These are phyloP conservation scores for Microplitis mediator DNA, from an alignment of 1,140 invertebrate species.

Conservation along the genomic window DNA sequence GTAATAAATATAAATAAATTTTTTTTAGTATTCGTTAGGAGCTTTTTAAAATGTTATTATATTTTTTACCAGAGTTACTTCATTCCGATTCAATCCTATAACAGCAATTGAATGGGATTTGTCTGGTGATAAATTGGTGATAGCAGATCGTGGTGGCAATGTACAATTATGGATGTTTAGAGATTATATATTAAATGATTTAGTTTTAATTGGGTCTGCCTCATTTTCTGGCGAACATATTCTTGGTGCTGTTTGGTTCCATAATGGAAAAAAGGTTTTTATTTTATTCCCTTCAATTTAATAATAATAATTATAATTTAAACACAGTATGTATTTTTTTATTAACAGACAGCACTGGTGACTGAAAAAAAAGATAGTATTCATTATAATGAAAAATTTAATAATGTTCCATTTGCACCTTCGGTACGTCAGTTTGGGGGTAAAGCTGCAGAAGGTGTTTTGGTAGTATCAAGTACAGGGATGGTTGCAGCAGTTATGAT, in stretches of 20 bases:
- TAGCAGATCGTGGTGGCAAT: constrained; percentile 76
- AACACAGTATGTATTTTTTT: background rate
- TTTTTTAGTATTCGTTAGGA: background rate
- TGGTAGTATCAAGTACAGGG: constrained; percentile 84
- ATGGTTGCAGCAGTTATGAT: constrained; percentile 76
- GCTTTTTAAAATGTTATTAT: too few relatives aligned
- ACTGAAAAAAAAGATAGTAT: constrained; percentile 81
- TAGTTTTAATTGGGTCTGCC: constrained; percentile 64
- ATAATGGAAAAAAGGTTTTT: constrained; percentile 78
- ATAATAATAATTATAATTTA: background rate
- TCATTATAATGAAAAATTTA: constrained; percentile 86
- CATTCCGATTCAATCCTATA: constrained; percentile 66
- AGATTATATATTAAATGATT: constrained; percentile 83
- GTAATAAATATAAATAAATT: constrained; percentile 56
- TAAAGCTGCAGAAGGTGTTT: constrained; percentile 78
- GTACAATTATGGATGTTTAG: constrained; percentile 79
- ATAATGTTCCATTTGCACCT: constrained; percentile 74
- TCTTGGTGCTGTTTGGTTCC: constrained; percentile 80
- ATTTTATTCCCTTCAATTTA: background rate
- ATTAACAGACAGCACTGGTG: constrained; percentile 56
- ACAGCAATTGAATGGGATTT: constrained; percentile 86
- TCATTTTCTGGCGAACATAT: constrained; percentile 78
- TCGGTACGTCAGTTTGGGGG: constrained; percentile 87
- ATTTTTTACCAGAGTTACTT: constrained; percentile 60
- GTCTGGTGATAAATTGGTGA: constrained; percentile 76